Percentiles rank a stretch among this genome's conserved stretches.
phyloP scores from a whole-genome alignment of 1,140 invertebrate species.

The Neodiprion virginianus region DNA sequence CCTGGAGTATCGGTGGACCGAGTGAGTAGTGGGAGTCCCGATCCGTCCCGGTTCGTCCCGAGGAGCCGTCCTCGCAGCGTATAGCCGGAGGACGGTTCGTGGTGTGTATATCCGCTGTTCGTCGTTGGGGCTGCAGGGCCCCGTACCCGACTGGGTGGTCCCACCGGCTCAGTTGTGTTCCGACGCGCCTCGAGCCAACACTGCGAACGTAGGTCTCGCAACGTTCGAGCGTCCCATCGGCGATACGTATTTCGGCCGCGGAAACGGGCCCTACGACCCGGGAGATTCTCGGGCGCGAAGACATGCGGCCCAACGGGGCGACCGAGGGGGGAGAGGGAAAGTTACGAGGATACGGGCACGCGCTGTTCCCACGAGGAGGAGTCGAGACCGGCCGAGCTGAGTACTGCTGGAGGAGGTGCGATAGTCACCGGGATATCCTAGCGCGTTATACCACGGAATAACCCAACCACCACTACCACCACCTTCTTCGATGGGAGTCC shows the following conservation, averaged over 20 bases:
- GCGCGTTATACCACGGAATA: not conserved
- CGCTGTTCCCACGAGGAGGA: not conserved
- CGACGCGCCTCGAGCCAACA: slow-evolving; percentile 62
- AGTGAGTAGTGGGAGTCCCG: slow-evolving; percentile 56
- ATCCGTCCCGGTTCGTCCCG: slow-evolving; percentile 29
- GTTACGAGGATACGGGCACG: not conserved
- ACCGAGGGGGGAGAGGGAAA: not conserved
- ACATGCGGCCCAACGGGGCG: slow-evolving; percentile 19
- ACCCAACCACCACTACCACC: not conserved
- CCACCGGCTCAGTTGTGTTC: slow-evolving; percentile 62
- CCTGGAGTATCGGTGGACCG: slow-evolving; percentile 30
- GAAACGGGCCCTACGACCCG: slow-evolving; percentile 7
- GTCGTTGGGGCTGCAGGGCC: slow-evolving; percentile 45
- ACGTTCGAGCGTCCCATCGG: slow-evolving; percentile 7
- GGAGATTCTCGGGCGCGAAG: slow-evolving; percentile 28
- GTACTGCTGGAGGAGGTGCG: no score
- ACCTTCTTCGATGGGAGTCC: not conserved
- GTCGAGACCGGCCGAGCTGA: not conserved
- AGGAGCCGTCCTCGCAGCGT: not conserved
- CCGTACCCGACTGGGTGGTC: slow-evolving; percentile 61
- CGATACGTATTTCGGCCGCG: slow-evolving; percentile 12
- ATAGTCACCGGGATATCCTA: no score
- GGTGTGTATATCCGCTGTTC: slow-evolving; percentile 9
- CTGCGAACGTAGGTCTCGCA: slow-evolving; percentile 39
- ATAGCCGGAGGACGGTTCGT: slow-evolving; percentile 47